Conservation (phyloP, 2,888 invertebrate species). For the Cephus runcator region DNA sequence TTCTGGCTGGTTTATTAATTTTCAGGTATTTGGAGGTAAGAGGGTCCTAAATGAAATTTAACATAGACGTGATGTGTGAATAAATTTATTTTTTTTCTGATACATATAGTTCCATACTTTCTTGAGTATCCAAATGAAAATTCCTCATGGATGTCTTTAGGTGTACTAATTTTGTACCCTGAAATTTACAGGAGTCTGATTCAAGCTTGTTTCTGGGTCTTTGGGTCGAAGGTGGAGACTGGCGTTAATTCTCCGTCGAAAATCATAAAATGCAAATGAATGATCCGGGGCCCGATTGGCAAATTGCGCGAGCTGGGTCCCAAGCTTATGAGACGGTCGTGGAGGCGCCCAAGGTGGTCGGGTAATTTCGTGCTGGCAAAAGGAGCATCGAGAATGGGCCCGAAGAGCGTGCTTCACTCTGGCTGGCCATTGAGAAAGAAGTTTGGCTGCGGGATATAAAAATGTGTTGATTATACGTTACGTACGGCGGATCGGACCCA, state of each 20-base stretch:
- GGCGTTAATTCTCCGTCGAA: conserved; percentile 58
- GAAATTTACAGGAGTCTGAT: not conserved
- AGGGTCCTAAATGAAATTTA: not conserved
- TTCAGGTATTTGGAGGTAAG: not conserved
- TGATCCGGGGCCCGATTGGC: conserved; percentile 54
- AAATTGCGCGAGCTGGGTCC: conserved; percentile 59
- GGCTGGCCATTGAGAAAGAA: conserved; percentile 55
- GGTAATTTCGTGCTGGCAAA: conserved; percentile 59
- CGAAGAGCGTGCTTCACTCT: conserved; percentile 19
- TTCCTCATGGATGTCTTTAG: not conserved
- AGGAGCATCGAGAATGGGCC: conserved; percentile 37
- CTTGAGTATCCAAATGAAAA: not conserved
- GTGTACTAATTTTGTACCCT: not conserved
- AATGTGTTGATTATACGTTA: conserved; percentile 66
- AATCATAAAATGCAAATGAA: conserved; percentile 65
- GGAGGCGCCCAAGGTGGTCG: conserved; percentile 64
- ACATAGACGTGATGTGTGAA: not conserved
- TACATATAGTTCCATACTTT: not conserved
- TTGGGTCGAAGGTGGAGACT: conserved; percentile 11
- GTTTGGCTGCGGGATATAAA: conserved; percentile 62
- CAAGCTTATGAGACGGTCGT: conserved; percentile 40
- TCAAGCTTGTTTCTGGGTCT: not conserved
- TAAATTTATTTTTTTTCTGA: not conserved
- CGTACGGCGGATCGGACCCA: conserved; percentile 33
- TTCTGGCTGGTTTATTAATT: not conserved